Evolutionary conservation across 2,113 vertebrate species (phyloP), one percentile per base, ranked within the genome.

Genomic region (Vidua chalybeata): DNA sequence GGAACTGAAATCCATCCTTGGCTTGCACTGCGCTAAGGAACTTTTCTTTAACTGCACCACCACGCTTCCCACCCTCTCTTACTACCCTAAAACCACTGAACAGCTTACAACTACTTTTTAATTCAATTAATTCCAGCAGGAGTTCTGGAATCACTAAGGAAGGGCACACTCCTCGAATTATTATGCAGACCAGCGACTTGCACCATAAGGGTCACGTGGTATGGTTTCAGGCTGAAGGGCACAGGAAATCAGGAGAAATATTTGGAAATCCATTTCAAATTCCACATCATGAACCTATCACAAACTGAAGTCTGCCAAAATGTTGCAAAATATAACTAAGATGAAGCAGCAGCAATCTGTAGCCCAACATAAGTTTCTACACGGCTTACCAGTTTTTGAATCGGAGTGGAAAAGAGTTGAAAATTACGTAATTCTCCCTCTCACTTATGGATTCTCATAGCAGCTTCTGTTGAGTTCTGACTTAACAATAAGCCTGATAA

Each of bases 381-480:
- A 63, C 16, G 39, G 88, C 83, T 95, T 95, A 95, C 88, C 76
- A 88, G 39, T 43, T 90, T 95, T 72, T 51, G 37, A 28, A 80
- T 58, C 5, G 9, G 43, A 92, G 83, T 88, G 39, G 58, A 78
- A 87, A 78, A 85, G 56, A 93, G 56, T 33, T 94, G 81, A 76
- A 89, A 95, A 72, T 89, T 84, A 95, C 7, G 35, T 90, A 89
- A 90, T 92, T 89, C 86, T 95, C 89, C 31, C 79, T 96, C 87
- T 88, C 86, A 90, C 17, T 93, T 93, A 93, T 23, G 68, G 84
- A 90, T 89, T 94, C 61, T 93, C 89, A 77, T 5, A 93, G 86
- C 83, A 95, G 89, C 76, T 93, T 89, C 91, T 92, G 68, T 74
- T 74, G 89, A 93, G 76, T 72, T 94, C 61, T 96, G 93, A 92